phyloP scores from a whole-genome alignment of 2,797 vertebrate species.

The Enteromius argenteus region DNA sequence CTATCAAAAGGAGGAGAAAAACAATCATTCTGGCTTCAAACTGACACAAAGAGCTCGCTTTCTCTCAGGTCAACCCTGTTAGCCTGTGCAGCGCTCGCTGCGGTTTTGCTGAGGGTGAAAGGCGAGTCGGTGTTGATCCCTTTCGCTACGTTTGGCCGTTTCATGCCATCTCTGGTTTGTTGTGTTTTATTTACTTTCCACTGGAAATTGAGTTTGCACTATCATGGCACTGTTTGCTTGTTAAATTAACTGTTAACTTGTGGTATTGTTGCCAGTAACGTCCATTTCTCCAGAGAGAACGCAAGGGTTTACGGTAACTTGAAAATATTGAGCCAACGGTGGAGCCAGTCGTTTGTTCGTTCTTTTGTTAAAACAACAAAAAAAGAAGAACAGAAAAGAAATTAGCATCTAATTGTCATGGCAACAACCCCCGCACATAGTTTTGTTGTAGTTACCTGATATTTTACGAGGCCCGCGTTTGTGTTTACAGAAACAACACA shows the following conservation, averaged over 20 bases:
- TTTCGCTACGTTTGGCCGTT: slow-evolving; percentile 57
- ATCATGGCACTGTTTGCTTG: slow-evolving; percentile 35
- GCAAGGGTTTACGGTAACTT: slow-evolving; percentile 65
- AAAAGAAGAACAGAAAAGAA: slow-evolving; percentile 59
- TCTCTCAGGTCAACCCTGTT: slow-evolving; percentile 65
- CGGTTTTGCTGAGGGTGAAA: slow-evolving; percentile 70
- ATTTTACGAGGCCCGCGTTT: slow-evolving; percentile 73
- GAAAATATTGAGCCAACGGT: slow-evolving; percentile 61
- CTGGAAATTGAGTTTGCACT: slow-evolving; percentile 44
- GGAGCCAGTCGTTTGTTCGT: slow-evolving; percentile 63
- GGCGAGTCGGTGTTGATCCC: slow-evolving; percentile 68
- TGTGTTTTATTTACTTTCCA: slow-evolving; percentile 54
- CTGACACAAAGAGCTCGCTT: slow-evolving; percentile 79
- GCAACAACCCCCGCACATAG: slow-evolving; percentile 67
- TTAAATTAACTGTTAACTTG: slow-evolving; percentile 49
- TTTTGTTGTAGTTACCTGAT: slow-evolving; percentile 82
- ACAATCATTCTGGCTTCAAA: slow-evolving; percentile 83
- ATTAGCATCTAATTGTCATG: slow-evolving; percentile 71
- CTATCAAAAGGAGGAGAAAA: slow-evolving; percentile 92
- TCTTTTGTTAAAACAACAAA: slow-evolving; percentile 64
- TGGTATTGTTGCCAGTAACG: slow-evolving; percentile 55
- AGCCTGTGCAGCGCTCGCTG: slow-evolving; percentile 68
- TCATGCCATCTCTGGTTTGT: slow-evolving; percentile 52
- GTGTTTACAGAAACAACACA: slow-evolving; percentile 79
- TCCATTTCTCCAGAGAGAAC: slow-evolving; percentile 56